Conservation (phyloP, 1,140 invertebrate genomes). For the Caenorhabditis remanei region DNA sequence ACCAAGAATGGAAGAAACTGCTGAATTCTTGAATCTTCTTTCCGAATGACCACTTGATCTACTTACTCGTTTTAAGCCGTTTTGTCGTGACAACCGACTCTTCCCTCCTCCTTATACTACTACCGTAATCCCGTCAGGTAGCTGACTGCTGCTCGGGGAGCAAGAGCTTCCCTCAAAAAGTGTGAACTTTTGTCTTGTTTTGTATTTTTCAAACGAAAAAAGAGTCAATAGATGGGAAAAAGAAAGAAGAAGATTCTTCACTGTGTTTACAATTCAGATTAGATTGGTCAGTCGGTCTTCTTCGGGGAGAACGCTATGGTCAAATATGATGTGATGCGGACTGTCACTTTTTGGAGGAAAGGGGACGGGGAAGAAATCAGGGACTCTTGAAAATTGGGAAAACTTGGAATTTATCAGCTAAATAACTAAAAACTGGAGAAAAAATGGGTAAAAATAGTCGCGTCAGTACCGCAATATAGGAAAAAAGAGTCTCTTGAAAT, state of each 20-base stretch:
- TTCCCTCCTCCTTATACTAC: not conserved
- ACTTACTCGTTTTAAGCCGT: not conserved
- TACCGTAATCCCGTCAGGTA: constrained; percentile 20
- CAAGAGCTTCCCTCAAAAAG: not conserved
- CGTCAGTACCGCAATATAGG: no score
- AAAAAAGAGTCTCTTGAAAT: no score
- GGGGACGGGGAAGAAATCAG: not conserved
- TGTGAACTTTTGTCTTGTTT: constrained; percentile 55
- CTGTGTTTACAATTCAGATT: constrained; percentile 23
- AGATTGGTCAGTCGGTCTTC: constrained; percentile 44
- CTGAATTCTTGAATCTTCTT: not conserved
- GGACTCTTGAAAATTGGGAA: not conserved
- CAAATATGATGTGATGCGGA: constrained; percentile 42
- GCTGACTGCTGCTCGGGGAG: not conserved
- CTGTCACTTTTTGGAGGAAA: not conserved
- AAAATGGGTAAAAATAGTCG: no score
- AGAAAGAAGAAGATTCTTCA: not conserved
- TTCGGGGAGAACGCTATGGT: not conserved
- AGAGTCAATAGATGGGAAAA: not conserved
- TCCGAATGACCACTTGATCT: no score
- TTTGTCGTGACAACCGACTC: constrained; percentile 46
- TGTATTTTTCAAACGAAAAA: not conserved
- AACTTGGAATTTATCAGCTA: not conserved
- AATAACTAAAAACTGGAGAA: not conserved
- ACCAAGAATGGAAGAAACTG: not conserved